Base-by-base conservation (phyloP, 2,797 vertebrate species). In the Etheostoma nigrum region DNA sequence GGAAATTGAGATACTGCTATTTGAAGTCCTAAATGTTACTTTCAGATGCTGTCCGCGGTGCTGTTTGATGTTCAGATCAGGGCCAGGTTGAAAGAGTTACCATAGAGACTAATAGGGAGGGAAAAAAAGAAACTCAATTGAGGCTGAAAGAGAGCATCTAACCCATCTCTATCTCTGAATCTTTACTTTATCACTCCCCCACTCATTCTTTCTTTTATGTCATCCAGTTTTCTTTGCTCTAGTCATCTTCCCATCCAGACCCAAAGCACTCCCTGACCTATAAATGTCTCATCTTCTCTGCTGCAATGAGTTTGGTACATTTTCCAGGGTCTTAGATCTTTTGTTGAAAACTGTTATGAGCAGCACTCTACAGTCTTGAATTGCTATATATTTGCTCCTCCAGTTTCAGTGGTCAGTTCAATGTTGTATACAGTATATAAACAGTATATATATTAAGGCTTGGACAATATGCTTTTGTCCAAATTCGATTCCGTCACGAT, bases 41-140 rank as follows among this genome's bases (percentile, higher is more conserved):
- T 42, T 42, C 5, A 59, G 58, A 40, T 5, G 10, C 51, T 15
- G 42, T 51, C 61, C 9, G 18, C 23, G 45, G 2, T 27, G 60
- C 74, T 71, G 71, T 65, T 86, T 76, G 71, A 66, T 59, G 76
- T 72, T 82, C 79, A 66, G 27, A 48, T 70, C 78, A 78, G 59
- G 72, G 79, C 25, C 36, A 18, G 15, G 44, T 59, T 72, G 8
- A 53, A 4, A 72, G 76, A 66, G 76, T 78, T 67, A 45, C 76
- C 59, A 68, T 64, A 62, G 69, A 74, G 63, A 77, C 55, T 27
- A 54, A 68, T 14, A 51, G 51, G 25, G 18, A 15, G 15, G 51
- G 47, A 40, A 13, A 40, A 19, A 47, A 60, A 47, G 36, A 70
- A 42, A 71, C 66, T 58, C 51, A 44, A 57, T 30, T 23, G 64